A percentile compares a stretch with the other conserved stretches of the same genome.
phyloP scores from a whole-genome alignment of 2,797 vertebrate genomes.

The Threskiornis aethiopicus region DNA sequence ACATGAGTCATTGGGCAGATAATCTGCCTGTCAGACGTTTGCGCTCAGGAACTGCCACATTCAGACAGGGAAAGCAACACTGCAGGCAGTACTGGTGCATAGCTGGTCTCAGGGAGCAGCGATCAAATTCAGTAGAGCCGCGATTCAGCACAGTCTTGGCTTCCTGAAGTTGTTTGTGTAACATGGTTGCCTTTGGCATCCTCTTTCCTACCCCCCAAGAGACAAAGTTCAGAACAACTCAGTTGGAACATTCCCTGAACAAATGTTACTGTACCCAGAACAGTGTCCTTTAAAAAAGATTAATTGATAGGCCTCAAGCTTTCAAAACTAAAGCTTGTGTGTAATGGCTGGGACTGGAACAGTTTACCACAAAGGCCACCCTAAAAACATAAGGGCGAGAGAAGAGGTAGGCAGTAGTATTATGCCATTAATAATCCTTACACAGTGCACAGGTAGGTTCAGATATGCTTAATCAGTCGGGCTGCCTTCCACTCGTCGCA shows the following conservation, averaged over 20 bases:
- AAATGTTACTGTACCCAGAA: background rate
- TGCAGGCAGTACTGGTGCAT: background rate
- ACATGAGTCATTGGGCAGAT: background rate
- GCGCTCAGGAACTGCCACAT: background rate
- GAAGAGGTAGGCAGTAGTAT: background rate
- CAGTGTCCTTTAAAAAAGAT: background rate
- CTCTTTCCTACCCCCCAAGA: background rate
- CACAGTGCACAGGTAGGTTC: background rate
- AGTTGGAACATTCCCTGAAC: background rate
- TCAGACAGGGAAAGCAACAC: background rate
- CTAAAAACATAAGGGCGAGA: background rate
- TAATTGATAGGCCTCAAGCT: background rate
- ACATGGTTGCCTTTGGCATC: background rate
- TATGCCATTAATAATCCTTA: background rate
- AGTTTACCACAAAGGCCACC: background rate
- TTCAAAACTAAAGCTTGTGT: background rate
- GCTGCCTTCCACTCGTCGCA: accelerated
- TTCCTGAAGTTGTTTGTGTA: background rate
- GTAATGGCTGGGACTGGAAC: background rate
- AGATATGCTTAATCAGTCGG: background rate
- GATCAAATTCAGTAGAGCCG: background rate
- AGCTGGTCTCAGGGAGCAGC: background rate
- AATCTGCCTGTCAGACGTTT: background rate
- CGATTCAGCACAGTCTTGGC: background rate
- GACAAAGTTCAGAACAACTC: background rate